Percentiles rank a stretch among this genome's conserved stretches.
These are phyloP conservation scores for Tenthredo mesomela DNA, from an alignment of 2,888 invertebrate genomes.

Conservation along the genomic window DNA sequence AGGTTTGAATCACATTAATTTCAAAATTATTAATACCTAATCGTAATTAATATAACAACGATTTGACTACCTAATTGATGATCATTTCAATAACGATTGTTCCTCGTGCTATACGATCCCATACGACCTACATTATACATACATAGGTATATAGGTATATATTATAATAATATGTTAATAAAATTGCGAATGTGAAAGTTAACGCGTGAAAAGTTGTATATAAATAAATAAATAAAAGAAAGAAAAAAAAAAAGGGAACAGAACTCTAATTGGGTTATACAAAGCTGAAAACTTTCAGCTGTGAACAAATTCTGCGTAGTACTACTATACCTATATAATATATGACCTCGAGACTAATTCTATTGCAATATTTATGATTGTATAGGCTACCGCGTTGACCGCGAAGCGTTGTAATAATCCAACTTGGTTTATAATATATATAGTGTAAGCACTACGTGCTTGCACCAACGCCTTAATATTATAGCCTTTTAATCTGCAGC, in stretches of 20 bases:
- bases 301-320: neutral
- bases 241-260: neutral
- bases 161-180: neutral
- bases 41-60: neutral
- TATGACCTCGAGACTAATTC: conserved; percentile 18
- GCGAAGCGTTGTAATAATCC: conserved; percentile 15
- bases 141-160: neutral
- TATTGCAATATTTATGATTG: conserved; percentile 12
- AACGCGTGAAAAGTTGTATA: neutral
- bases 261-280: neutral
- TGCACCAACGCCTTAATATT: conserved; percentile 19
- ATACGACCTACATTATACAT: neutral
- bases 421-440: neutral
- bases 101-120: neutral
- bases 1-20: neutral
- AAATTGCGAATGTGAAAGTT: neutral
- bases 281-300: conserved; percentile 10
- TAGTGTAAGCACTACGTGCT: neutral
- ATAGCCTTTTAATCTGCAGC: conserved; percentile 38
- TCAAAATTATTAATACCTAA: neutral
- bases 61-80: neutral
- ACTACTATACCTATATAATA: too few species aligned
- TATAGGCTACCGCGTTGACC: conserved; percentile 35
- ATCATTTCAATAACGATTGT: neutral
- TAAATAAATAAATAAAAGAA: neutral